Conservation (phyloP, 2,888 invertebrate species). For the Melanostoma scalare region DNA sequence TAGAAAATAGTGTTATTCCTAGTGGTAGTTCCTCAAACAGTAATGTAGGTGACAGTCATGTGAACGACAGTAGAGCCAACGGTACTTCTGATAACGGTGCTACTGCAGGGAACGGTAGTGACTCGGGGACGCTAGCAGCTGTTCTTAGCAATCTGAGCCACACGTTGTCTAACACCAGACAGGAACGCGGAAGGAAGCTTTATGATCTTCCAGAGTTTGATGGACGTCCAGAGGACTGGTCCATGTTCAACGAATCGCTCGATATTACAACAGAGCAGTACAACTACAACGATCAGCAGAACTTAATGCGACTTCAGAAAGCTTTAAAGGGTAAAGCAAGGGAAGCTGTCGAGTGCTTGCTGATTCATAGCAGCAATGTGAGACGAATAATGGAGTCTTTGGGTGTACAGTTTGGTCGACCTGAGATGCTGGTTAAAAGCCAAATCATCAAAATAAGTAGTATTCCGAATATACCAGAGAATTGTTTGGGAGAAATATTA, state of each 20-base stretch:
- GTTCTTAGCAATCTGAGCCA: no score
- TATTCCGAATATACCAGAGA: conserved; percentile 26
- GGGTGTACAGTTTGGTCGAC: conserved; percentile 25
- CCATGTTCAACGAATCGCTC: conserved; percentile 32
- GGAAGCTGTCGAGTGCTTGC: conserved; percentile 46
- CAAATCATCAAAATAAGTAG: conserved; percentile 29
- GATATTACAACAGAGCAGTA: conserved; percentile 8
- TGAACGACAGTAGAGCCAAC: no score
- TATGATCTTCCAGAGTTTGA: conserved; percentile 48
- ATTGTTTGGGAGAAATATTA: conserved; percentile 41
- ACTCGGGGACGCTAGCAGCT: no score
- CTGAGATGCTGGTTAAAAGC: conserved; percentile 26
- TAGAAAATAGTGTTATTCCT: no score
- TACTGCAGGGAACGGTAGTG: no score
- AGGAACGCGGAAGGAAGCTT: background rate
- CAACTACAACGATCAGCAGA: conserved; percentile 20
- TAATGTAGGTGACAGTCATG: no score
- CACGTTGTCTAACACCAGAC: no score
- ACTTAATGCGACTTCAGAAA: conserved; percentile 31
- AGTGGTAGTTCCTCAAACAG: no score
- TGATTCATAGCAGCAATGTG: conserved; percentile 32
- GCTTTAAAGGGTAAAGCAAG: conserved; percentile 40
- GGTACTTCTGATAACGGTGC: no score
- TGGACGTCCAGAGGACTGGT: conserved; percentile 44
- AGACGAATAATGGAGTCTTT: conserved; percentile 13